These are phyloP conservation scores for Trypoxylus dichotomus DNA, from an alignment of 1,140 invertebrate genomes.

Conservation along the genomic window DNA sequence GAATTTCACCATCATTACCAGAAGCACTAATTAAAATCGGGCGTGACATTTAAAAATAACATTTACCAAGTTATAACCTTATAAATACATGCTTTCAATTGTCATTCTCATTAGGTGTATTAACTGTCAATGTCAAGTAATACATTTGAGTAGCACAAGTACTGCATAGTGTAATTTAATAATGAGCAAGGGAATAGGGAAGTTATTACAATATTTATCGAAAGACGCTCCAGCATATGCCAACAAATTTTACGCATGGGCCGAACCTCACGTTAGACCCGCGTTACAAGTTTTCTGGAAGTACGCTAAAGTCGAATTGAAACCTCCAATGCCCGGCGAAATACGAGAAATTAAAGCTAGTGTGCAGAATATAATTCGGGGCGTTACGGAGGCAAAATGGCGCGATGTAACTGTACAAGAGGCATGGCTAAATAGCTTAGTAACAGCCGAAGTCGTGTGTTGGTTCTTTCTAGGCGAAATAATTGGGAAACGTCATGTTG, in stretches of 20 bases:
- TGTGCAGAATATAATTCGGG: conserved; percentile 59
- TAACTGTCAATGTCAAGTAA: background rate
- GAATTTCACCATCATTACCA: too few relatives aligned
- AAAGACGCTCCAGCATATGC: background rate
- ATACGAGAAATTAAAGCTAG: conserved; percentile 62
- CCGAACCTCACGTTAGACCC: conserved; percentile 51
- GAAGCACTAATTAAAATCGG: too few relatives aligned
- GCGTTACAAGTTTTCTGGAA: conserved; percentile 61
- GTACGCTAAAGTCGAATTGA: conserved; percentile 74
- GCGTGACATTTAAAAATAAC: too few relatives aligned
- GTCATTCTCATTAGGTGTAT: too few relatives aligned
- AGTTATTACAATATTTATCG: conserved; percentile 6
- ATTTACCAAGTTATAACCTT: too few relatives aligned
- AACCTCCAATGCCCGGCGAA: conserved; percentile 68
- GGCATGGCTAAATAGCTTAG: conserved; percentile 71
- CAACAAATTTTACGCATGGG: background rate
- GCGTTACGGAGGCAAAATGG: conserved; percentile 61
- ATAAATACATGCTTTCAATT: too few relatives aligned
- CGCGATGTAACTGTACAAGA: conserved; percentile 70
- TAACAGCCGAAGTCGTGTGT: conserved; percentile 69
- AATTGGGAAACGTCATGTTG: conserved; percentile 72
- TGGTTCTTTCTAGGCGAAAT: conserved; percentile 83
- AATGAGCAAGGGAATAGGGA: background rate
- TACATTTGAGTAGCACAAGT: too few relatives aligned
- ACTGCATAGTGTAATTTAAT: too few relatives aligned